Evolutionary conservation across 1,140 invertebrate genomes (phyloP), one percentile per base, ranked within the genome.

Genomic region (Papilio polytes): DNA sequence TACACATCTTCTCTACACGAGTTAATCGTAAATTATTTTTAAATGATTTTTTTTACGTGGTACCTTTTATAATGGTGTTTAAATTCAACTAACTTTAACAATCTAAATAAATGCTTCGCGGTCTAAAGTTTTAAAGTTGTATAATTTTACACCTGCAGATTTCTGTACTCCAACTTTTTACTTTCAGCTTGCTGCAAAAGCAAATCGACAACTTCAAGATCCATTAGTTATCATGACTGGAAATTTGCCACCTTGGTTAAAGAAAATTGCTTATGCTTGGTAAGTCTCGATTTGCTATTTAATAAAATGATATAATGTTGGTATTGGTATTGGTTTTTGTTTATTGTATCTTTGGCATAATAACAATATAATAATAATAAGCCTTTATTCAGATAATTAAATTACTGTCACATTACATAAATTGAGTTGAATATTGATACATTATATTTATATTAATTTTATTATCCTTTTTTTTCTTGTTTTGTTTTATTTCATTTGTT

Each of bases 211-310:
- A 95, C 95, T 99, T 13, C 99, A 99, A 95, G 99, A 99, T 96
- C 99, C 99, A 13, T 95, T 99, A 53, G 98, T 99, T 0, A 99
- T 99, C 76, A 99, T 99, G 98, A 99, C 99, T 9, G 99, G 99
- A 84, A 99, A 99, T 95, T 95, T 99, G 74, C 99, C 99, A 0
- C 97, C 97, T 48, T 99, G 99, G 99, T 95, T 99, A 46, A 98
- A 98, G 87, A 98, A 99, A 95, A 98, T 99, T 74, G 98, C 98
- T 81, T 97, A 97, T 89, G 97, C 97, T 74, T 99, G 98, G 97
- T 97, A 87, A 96, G 96, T 83, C 78, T 63, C 51, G 74, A 53
- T 48, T 36, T 44, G 53, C 46, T 76, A 31, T 74, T 20, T 76
- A 31, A 77, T 20, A 82, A 82, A 74, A 8, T 3, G 12, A 1